Percentiles rank a stretch among this genome's conserved stretches.
Conservation (phyloP, 2,888 invertebrate species). For the Drosophila anomalata region DNA sequence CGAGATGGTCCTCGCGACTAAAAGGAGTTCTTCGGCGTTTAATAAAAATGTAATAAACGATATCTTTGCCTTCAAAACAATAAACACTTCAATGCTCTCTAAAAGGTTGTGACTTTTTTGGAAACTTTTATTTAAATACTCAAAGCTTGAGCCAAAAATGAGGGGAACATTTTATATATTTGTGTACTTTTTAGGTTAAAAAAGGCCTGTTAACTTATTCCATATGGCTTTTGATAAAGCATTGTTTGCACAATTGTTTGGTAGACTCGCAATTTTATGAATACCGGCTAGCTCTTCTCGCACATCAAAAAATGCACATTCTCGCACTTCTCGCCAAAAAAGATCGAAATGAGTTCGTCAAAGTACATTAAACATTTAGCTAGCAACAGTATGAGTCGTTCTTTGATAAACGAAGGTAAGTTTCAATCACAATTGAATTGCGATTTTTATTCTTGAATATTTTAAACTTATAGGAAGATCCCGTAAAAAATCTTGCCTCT, state of each 20-base stretch:
- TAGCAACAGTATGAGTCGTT: not conserved
- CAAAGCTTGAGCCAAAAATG: not conserved
- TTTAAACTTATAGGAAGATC: constrained; percentile 2
- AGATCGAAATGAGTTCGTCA: constrained; percentile 22
- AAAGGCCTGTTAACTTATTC: not conserved
- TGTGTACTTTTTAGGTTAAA: not conserved
- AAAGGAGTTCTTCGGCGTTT: not conserved
- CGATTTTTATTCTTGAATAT: not conserved
- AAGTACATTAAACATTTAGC: constrained; percentile 15
- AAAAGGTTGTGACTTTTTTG: not conserved
- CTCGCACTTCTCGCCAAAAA: no score
- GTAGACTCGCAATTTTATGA: not conserved
- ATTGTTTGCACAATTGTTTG: constrained; percentile 28
- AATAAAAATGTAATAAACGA: not conserved
- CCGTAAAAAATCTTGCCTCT: not conserved
- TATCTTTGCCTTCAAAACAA: not conserved
- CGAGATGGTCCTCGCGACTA: not conserved
- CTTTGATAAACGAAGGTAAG: constrained; percentile 7
- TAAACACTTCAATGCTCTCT: constrained; percentile 35
- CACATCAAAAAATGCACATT: not conserved
- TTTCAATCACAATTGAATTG: not conserved
- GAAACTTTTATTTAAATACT: not conserved
- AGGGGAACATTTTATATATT: not conserved
- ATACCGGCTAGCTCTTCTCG: not conserved
- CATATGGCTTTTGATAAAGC: not conserved